Evolutionary conservation across 2,113 vertebrate genomes (phyloP), one percentile per base, ranked within the genome.

Genomic region (Pholis gunnellus): DNA sequence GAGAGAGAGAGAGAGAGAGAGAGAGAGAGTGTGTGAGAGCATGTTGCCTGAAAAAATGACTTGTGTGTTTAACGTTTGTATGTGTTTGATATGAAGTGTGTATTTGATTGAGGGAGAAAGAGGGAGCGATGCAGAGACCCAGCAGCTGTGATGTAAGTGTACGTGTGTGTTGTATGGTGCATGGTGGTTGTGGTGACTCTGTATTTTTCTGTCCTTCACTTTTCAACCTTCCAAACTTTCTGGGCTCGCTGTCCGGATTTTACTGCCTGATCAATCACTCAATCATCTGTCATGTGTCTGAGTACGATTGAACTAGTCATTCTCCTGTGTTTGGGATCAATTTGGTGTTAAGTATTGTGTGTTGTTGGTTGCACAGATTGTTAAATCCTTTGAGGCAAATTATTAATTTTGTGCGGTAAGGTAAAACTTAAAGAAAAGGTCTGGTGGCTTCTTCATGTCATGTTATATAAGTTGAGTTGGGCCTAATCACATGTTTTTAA

Each of bases 101-200:
- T 77, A 18, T 83, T 81, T 74, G 34, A 75, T 18, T 44, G 69
- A 63, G 5, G 17, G 18, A 82, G 59, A 52, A n/a, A 36, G 36
- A 40, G 8, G 40, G 31, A 85, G 18, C 40, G 9, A 92, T 91
- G 91, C 71, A 90, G 88, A 88, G 92, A 89, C 91, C 93, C 46
- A 90, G 83, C 80, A 93, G 91, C 87, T 94, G 87, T 77, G 78
- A 91, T 75, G 93, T 94, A 90, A 94, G 93, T 92, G 66, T 79
- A 57, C 78, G 20, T 65, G 34, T 70, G 40, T 68, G 54, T 77
- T 31, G 31, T 31, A 31, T 31, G 31, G 31, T 31, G 31, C 31
- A 2, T 31, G 31, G 31, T 31, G 31, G 31, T 31, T 31, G 59
- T 81, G 71, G 63, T 81, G 79, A 78, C 63, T 77, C 17, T 2